A percentile compares a stretch with the other conserved stretches of the same genome.
These are phyloP conservation scores for Ectropis grisescens DNA, from an alignment of 1,140 invertebrate species.

Conservation along the genomic window DNA sequence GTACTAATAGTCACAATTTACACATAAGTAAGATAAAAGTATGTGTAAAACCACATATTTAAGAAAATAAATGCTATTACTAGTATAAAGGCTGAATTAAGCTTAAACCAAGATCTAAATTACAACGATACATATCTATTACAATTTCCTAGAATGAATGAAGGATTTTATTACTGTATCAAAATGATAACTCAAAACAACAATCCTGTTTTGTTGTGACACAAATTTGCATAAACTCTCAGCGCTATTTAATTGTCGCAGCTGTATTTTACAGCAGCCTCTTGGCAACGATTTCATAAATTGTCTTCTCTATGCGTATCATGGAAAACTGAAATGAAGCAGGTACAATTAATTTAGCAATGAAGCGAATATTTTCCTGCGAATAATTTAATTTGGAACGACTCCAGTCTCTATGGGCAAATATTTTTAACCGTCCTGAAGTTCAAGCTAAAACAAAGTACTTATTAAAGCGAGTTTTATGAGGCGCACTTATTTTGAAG, in stretches of 20 bases:
- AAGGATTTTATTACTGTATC: too few relatives aligned
- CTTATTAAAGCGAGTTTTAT: conserved; percentile 58
- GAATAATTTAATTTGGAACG: conserved; percentile 61
- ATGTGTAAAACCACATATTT: too few relatives aligned
- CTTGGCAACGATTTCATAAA: conserved; percentile 17
- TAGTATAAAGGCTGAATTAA: too few relatives aligned
- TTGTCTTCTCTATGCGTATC: conserved; percentile 19
- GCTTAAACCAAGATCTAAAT: too few relatives aligned
- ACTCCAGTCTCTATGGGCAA: conserved; percentile 46
- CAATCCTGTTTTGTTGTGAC: too few relatives aligned
- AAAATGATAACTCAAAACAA: too few relatives aligned
- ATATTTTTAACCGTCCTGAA: conserved; percentile 58
- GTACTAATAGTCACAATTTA: too few relatives aligned
- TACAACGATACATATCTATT: too few relatives aligned
- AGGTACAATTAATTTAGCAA: conserved; percentile 35
- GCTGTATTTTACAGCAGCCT: conserved; percentile 7
- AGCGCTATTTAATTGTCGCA: conserved; percentile 3
- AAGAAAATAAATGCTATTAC: too few relatives aligned
- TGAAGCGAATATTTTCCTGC: conserved; percentile 38
- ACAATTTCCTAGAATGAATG: too few relatives aligned
- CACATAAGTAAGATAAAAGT: too few relatives aligned
- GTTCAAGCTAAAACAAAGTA: conserved; percentile 63
- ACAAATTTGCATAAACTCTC: too few relatives aligned
- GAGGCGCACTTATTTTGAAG: conserved; percentile 58
- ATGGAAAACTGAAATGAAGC: conserved; percentile 16